Evolutionary conservation across 1,140 invertebrate genomes (phyloP).

Genomic region (Aphelinus atriplicis): DNA sequence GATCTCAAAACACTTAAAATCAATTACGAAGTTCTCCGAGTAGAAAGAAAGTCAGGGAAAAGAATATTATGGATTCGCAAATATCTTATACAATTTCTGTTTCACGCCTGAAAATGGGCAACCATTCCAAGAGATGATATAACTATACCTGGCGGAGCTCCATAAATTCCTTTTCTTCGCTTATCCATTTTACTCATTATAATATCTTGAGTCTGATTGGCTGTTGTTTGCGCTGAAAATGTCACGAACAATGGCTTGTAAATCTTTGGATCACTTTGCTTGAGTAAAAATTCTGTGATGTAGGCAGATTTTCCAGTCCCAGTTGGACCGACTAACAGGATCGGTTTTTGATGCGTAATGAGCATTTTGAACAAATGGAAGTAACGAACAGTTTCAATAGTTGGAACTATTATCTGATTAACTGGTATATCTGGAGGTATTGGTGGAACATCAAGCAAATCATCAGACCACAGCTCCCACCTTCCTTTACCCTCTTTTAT

Average conservation of each 20-base stretch:
- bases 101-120: not conserved
- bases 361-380: constrained; percentile 81
- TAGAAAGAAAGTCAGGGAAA: no score
- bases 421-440: constrained; percentile 90
- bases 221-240: constrained; percentile 94
- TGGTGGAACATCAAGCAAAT: constrained; percentile 78
- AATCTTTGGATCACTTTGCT: constrained; percentile 78
- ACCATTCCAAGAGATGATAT: not conserved
- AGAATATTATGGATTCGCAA: no score
- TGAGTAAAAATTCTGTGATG: constrained; percentile 84
- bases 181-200: constrained; percentile 97
- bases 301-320: constrained; percentile 95
- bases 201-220: constrained; percentile 95
- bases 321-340: constrained; percentile 90
- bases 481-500: constrained; percentile 88
- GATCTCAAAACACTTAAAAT: no score
- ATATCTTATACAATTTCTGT: not conserved
- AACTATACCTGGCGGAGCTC: constrained; percentile 46
- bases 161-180: constrained; percentile 78
- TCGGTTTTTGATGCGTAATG: constrained; percentile 81
- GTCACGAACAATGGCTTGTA: constrained; percentile 90
- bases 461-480: constrained; percentile 90
- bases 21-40: no score
- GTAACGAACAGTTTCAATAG: constrained; percentile 88
- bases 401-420: constrained; percentile 94